A percentile compares a stretch with the other conserved stretches of the same genome.
Conservation (phyloP, 1,140 invertebrate genomes). For the Drosophila chauvacae region DNA sequence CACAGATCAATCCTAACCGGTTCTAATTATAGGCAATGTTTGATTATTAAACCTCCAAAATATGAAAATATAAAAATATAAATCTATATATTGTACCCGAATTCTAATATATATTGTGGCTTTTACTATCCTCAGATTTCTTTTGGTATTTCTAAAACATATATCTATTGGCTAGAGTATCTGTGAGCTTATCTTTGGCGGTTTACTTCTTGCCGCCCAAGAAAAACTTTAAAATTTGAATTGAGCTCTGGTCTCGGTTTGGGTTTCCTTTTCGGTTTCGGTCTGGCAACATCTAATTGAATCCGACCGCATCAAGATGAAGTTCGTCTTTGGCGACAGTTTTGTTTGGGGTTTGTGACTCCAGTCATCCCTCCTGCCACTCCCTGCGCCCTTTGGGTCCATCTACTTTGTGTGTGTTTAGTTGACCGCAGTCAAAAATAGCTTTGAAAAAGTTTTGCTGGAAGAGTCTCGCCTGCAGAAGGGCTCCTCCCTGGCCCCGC, state of each 20-base stretch:
- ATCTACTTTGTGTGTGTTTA: slow-evolving; percentile 75
- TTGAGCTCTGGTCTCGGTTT: slow-evolving; percentile 38
- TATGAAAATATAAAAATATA: too few relatives aligned
- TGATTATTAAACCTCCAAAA: background rate
- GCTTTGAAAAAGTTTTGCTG: slow-evolving; percentile 73
- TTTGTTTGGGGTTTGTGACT: slow-evolving; percentile 59
- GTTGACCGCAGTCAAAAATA: slow-evolving; percentile 82
- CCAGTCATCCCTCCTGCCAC: slow-evolving; percentile 4
- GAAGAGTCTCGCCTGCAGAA: slow-evolving; percentile 30
- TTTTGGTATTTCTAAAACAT: background rate
- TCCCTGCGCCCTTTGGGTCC: slow-evolving; percentile 20
- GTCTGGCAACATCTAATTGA: slow-evolving; percentile 72
- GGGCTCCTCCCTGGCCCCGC: slow-evolving; percentile 2
- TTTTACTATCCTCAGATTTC: background rate
- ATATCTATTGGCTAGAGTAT: background rate
- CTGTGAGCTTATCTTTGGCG: slow-evolving; percentile 1
- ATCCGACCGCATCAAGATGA: slow-evolving; percentile 77
- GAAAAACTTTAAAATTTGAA: slow-evolving; percentile 57
- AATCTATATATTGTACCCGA: accelerated
- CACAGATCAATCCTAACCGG: background rate
- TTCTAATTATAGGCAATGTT: background rate
- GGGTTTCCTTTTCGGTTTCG: slow-evolving; percentile 59
- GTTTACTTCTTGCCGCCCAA: slow-evolving; percentile 7
- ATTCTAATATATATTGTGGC: background rate
- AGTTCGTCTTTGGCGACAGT: slow-evolving; percentile 77